Base-by-base conservation (phyloP, 2,113 vertebrate genomes). In the Strix aluco region DNA sequence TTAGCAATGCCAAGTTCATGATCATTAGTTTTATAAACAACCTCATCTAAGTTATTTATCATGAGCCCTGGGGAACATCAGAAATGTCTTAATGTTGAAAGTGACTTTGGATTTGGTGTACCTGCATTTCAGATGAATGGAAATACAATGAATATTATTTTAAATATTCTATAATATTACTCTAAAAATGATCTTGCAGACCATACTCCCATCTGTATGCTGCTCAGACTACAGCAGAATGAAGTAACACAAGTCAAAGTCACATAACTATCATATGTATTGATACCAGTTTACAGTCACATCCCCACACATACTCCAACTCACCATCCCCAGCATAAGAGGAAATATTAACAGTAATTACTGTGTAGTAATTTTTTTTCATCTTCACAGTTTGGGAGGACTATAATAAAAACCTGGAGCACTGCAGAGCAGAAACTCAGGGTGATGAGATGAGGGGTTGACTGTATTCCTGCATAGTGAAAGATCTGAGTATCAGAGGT, bases 21-120 rank as follows among this genome's bases (percentile, higher is more conserved):
- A 58, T 47, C 19, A 2, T 94, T 92, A 81, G 61, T 63, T 93
- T 95, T 52, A 83, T 34, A 89, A 93, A 94, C 72, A 86, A 69
- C 36, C 69, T 74, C 61, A 67, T 88, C 71, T 22, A 63, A 88
- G 69, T 71, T 81, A 90, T 86, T 93, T 86, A 92, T 91, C 83
- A 27, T 2, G 14, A 88, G 52, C 92, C 46, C 61, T 9, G 46
- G 59, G 44, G 62, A 88, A 71, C 59, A 67, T 63, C 80, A 87
- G 34, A 71, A 80, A 69, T 11, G 40, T 81, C 92, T 84, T 94
- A 81, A 88, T 89, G 83, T 61, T 57, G 69, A 95, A 96, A 95
- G 92, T 88, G 88, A 92, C 83, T 96, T 93, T 90, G 83, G 40
- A 21, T 88, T 40, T 44, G 34, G 40, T 59, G 44, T 54, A 67